phyloP scores from a whole-genome alignment of 2,888 invertebrate genomes.

The Aquatica leii region DNA sequence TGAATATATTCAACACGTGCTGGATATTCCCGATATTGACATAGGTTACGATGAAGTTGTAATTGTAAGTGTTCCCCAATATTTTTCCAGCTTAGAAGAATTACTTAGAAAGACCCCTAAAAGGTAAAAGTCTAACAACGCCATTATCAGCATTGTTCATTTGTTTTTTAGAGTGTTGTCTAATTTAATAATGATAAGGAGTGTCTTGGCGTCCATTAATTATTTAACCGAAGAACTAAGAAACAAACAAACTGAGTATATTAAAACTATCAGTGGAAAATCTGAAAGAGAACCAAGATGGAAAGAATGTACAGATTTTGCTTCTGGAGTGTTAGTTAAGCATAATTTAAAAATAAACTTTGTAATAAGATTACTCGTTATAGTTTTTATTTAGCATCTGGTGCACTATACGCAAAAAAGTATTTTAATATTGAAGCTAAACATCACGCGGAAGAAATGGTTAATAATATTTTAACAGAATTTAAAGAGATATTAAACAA shows the following conservation, averaged over 20 bases:
- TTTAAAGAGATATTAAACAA: constrained; percentile 40
- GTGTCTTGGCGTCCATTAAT: constrained; percentile 75
- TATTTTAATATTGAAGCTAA: constrained; percentile 34
- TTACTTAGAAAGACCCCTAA: constrained; percentile 66
- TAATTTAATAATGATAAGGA: constrained; percentile 90
- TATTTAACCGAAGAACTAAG: constrained; percentile 79
- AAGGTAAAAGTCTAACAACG: too few relatives aligned
- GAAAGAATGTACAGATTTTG: constrained; percentile 84
- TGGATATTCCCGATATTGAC: constrained; percentile 68
- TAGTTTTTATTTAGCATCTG: constrained; percentile 62
- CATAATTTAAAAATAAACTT: too few relatives aligned
- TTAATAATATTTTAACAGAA: constrained; percentile 40
- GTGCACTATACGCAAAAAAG: constrained; percentile 79
- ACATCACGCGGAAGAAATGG: constrained; percentile 37
- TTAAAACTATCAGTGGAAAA: constrained; percentile 77
- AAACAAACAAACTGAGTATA: constrained; percentile 76
- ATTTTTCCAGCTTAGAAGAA: constrained; percentile 74
- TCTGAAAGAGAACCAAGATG: constrained; percentile 78
- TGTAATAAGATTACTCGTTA: background rate
- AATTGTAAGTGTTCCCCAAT: constrained; percentile 86
- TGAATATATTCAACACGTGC: constrained; percentile 82
- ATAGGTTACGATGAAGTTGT: constrained; percentile 76
- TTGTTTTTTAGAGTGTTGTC: constrained; percentile 67
- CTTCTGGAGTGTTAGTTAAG: constrained; percentile 46
- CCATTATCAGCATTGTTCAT: background rate